A percentile compares a stretch with the other conserved stretches of the same genome.
phyloP scores from a whole-genome alignment of 2,888 invertebrate genomes.

The Elaeidobius kamerunicus region DNA sequence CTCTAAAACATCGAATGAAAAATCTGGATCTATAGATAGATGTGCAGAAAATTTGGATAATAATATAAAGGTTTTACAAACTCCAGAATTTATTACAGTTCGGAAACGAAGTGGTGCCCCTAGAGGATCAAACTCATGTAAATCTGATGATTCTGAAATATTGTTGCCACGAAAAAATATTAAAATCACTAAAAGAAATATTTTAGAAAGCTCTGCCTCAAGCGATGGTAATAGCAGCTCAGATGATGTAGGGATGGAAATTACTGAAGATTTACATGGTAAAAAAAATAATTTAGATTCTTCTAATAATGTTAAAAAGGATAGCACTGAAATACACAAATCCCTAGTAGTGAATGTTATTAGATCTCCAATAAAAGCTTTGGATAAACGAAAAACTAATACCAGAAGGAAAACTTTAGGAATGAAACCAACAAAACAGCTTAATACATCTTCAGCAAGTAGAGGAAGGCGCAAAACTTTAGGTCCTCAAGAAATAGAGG shows the following conservation, averaged over 20 bases:
- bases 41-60: too few species aligned
- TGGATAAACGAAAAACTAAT: too few species aligned
- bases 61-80: conserved; percentile 1
- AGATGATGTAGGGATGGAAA: too few species aligned
- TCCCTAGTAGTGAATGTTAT: conserved; percentile 2
- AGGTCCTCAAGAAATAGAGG: not conserved
- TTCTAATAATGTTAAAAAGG: too few species aligned
- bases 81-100: conserved; percentile 3
- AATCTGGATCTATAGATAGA: too few species aligned
- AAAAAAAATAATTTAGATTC: too few species aligned
- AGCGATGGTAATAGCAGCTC: too few species aligned
- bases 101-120: not conserved
- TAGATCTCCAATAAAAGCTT: not conserved
- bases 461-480: not conserved
- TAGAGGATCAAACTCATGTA: not conserved
- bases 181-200: not conserved
- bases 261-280: too few species aligned
- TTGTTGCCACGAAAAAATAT: conserved; percentile 4
- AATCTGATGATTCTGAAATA: conserved; percentile 22
- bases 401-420: not conserved
- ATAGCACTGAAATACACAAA: too few species aligned
- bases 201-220: too few species aligned
- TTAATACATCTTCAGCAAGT: not conserved
- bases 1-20: too few species aligned
- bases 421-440: too few species aligned